Evolutionary conservation across 2,888 invertebrate genomes (phyloP).

Genomic region (Watsonalla binaria): DNA sequence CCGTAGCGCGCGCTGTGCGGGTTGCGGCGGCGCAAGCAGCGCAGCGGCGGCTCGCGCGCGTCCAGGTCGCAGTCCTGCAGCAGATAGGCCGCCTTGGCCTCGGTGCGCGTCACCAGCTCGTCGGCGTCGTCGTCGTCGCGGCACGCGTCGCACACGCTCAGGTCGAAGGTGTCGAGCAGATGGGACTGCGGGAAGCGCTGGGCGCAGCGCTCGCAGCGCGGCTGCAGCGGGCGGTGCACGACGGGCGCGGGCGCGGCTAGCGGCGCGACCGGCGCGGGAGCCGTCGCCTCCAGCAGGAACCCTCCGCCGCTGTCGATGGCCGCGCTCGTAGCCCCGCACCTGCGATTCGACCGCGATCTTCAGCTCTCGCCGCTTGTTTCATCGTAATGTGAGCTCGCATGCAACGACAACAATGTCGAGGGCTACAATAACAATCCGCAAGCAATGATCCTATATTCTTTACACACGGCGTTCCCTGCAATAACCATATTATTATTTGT

Average conservation of each 20-base stretch:
- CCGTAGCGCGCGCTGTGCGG: slow-evolving; percentile 95
- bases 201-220: slow-evolving; percentile 80
- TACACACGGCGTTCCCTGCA: too few species aligned
- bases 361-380: slow-evolving; percentile 22
- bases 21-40: slow-evolving; percentile 92
- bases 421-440: too few species aligned
- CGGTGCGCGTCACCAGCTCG: slow-evolving; percentile 93
- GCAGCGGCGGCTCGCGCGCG: slow-evolving; percentile 88
- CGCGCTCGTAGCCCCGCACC: background rate
- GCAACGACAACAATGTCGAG: background rate
- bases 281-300: slow-evolving; percentile 82
- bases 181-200: slow-evolving; percentile 86
- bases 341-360: slow-evolving; percentile 4
- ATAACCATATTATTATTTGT: too few species aligned
- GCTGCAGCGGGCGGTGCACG: slow-evolving; percentile 50
- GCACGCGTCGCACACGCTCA: slow-evolving; percentile 85
- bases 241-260: slow-evolving; percentile 38
- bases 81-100: slow-evolving; percentile 92
- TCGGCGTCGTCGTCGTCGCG: slow-evolving; percentile 86
- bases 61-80: slow-evolving; percentile 97
- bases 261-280: slow-evolving; percentile 31
- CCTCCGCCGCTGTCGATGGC: slow-evolving; percentile 84
- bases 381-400: background rate
- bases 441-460: too few species aligned
- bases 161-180: slow-evolving; percentile 85